These are phyloP conservation scores for Allophyes oxyacanthae DNA, from an alignment of 2,888 invertebrate genomes.

Conservation along the genomic window DNA sequence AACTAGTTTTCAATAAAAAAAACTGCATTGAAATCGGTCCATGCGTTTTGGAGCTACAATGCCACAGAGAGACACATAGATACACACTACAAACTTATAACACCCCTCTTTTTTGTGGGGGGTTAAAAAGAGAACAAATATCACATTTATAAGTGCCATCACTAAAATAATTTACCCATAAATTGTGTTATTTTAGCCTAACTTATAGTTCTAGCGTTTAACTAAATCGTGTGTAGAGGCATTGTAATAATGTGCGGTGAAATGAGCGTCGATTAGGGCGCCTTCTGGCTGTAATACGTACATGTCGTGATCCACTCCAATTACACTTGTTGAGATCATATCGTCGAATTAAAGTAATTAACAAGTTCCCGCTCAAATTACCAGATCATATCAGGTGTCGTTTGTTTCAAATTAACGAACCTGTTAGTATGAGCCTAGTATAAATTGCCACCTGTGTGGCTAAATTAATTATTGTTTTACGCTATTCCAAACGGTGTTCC, in stretches of 20 bases:
- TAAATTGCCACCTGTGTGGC: neutral
- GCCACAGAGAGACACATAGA: no score
- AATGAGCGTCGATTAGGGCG: constrained; percentile 54
- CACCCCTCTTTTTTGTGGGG: no score
- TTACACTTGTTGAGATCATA: constrained; percentile 74
- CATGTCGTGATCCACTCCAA: constrained; percentile 70
- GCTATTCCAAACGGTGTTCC: no score
- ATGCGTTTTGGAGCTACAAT: no score
- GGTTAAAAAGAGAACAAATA: no score
- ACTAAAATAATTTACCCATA: no score
- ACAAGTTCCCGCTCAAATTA: constrained; percentile 72
- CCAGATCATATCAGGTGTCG: constrained; percentile 68
- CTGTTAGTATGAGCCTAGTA: neutral
- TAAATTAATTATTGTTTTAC: no score
- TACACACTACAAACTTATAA: no score
- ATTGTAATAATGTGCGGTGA: constrained; percentile 42
- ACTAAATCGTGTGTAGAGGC: constrained; percentile 45
- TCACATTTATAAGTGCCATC: no score
- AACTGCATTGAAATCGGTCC: no score
- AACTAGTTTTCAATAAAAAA: no score
- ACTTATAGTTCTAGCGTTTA: constrained; percentile 43
- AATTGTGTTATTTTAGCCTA: constrained; percentile 12
- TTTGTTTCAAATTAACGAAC: constrained; percentile 67
- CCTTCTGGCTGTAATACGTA: constrained; percentile 57
- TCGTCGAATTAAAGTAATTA: constrained; percentile 76